These are phyloP conservation scores for Epinephelus moara DNA, from an alignment of 2,113 vertebrate species.

Conservation along the genomic window DNA sequence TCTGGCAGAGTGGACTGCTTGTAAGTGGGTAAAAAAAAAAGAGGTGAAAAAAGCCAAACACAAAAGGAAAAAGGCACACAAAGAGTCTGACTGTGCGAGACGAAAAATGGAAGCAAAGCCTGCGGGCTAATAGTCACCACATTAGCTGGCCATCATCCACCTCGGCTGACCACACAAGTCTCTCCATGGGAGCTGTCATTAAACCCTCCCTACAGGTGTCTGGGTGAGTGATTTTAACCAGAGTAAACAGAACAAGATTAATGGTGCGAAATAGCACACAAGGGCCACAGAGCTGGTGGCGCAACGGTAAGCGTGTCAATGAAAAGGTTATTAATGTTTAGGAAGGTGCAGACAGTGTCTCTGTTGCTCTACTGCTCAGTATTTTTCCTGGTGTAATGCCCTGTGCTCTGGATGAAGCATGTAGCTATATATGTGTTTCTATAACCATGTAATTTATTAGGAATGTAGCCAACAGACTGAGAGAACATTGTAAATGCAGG, in stretches of 20 bases:
- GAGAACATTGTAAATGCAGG: not conserved
- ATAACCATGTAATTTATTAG: slow-evolving; percentile 24
- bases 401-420: slow-evolving; percentile 4
- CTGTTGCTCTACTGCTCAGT: not conserved
- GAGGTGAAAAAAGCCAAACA: not conserved
- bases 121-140: slow-evolving; percentile 63
- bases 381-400: slow-evolving; percentile 17
- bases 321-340: slow-evolving; percentile 68
- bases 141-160: slow-evolving; percentile 65
- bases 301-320: slow-evolving; percentile 51
- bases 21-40: not conserved
- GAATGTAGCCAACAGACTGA: not conserved
- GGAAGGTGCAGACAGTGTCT: slow-evolving; percentile 39
- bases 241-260: slow-evolving; percentile 80
- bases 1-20: slow-evolving; percentile 7
- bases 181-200: slow-evolving; percentile 66
- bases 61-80: not conserved
- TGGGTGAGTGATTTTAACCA: slow-evolving; percentile 76
- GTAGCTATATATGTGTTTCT: slow-evolving; percentile 17
- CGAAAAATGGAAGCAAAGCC: slow-evolving; percentile 50
- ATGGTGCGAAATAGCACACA: slow-evolving; percentile 74
- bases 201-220: slow-evolving; percentile 78
- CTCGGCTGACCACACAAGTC: slow-evolving; percentile 51
- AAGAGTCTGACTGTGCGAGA: slow-evolving; percentile 6
- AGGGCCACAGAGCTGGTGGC: slow-evolving; percentile 49